Base-by-base conservation (phyloP, 1,140 invertebrate genomes). In the Apis florea region DNA sequence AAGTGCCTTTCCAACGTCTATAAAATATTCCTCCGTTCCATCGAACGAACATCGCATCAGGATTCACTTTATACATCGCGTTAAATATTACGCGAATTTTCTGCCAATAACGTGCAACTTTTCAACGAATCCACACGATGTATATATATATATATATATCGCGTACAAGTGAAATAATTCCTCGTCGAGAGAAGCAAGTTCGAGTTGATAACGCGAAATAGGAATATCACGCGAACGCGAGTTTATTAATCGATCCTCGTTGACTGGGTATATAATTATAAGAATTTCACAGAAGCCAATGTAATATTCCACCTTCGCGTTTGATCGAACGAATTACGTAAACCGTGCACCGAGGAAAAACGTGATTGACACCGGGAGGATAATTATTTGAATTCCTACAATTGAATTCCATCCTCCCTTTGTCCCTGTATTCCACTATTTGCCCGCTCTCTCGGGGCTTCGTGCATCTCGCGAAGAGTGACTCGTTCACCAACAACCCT, bases 301-400 rank as follows among this genome's bases (percentile, higher is more conserved):
- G 17, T 76, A 24, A 83, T n/a, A n/a, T 8, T 58, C 58, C 40
- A 40, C 5, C 15, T 10, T 53, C 53, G 31, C 56, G 63, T 73
- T 58, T 61, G 67, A 31, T 47, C 56, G 56, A 13, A 51, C 31
- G 31, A 82, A 74, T 74, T 74, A 63, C 59, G 47, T 51, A 74
- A 74, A 74, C 59, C 31, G 59, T 63, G 17, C 64, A 56, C 51
- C 51, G 56, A 68, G n/a, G 66, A 47, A 40, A 66, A 31, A 67
- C 59, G 66, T 67, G 59, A 63, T 59, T 49, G 59, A 8, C 9
- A 51, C 24, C 17, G 19, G 1, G 9, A 2, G 51, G 56, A 49
- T 47, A 79, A 85, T 85, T 74, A 84, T 85, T 75, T 75, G 67
- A 56, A 84, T 84, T 75, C 76, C 54, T 53, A 68, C 71, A 83